Percentiles rank a stretch among this genome's conserved stretches.
Conservation (phyloP, 2,113 vertebrate species). For the Stigmatopora nigra region DNA sequence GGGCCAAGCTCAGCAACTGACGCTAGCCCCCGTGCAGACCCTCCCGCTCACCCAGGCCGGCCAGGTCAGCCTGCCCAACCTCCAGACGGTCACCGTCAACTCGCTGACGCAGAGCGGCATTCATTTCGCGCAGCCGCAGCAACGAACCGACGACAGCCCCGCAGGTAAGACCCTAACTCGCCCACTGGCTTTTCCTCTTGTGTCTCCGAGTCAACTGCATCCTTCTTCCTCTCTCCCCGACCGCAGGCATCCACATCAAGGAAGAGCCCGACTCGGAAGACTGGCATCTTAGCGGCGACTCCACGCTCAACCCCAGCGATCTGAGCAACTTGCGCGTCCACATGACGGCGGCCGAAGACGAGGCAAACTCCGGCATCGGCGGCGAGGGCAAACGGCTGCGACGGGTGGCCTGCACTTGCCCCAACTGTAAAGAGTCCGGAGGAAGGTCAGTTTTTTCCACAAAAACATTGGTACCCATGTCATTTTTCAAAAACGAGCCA, state of each 20-base stretch:
- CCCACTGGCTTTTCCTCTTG: too few species aligned
- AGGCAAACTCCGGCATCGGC: slow-evolving; percentile 76
- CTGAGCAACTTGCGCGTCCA: slow-evolving; percentile 89
- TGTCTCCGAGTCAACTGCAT: neutral
- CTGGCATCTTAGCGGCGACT: slow-evolving; percentile 90
- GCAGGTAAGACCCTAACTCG: slow-evolving; percentile 65
- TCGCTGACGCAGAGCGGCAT: slow-evolving; percentile 84
- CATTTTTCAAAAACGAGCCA: too few species aligned
- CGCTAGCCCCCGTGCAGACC: slow-evolving; percentile 91
- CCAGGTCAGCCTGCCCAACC: slow-evolving; percentile 87
- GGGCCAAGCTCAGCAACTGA: slow-evolving; percentile 86
- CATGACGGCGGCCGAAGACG: slow-evolving; percentile 80
- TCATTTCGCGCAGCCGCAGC: slow-evolving; percentile 69
- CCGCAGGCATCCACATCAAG: slow-evolving; percentile 92
- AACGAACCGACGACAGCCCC: slow-evolving; percentile 71
- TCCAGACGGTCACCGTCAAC: slow-evolving; percentile 97
- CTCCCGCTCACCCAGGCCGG: slow-evolving; percentile 90
- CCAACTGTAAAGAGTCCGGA: slow-evolving; percentile 97
- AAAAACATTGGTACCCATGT: too few species aligned
- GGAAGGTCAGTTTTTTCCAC: slow-evolving; percentile 81
- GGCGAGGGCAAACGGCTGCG: slow-evolving; percentile 93
- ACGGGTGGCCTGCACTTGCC: slow-evolving; percentile 94
- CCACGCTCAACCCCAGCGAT: slow-evolving; percentile 93
- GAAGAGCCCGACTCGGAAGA: slow-evolving; percentile 97
- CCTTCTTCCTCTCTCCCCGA: neutral